phyloP scores from a whole-genome alignment of 1,140 invertebrate species.

The Drosophila auraria region DNA sequence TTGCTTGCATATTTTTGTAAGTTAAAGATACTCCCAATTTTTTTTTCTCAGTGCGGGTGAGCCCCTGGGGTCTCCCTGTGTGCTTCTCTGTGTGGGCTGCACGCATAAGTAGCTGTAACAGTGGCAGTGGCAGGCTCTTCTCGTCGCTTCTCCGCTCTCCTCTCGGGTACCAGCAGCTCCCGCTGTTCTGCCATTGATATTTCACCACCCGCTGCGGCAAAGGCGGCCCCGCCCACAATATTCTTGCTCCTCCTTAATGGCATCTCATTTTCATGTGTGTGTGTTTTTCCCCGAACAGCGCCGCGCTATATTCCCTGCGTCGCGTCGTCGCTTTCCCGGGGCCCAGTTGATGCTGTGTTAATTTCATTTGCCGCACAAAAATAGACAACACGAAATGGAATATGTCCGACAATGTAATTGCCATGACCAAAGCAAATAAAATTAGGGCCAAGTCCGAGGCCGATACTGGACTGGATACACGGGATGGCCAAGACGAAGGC shows the following conservation, averaged over 20 bases:
- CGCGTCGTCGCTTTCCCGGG: conserved; percentile 3
- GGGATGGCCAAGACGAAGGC: conserved; percentile 27
- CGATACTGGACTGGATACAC: neutral
- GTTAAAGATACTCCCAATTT: no score
- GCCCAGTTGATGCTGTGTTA: conserved; percentile 68
- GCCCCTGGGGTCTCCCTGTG: conserved; percentile 19
- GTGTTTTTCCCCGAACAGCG: conserved; percentile 2
- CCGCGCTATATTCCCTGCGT: neutral
- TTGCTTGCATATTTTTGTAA: no score
- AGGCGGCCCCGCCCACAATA: conserved; percentile 5
- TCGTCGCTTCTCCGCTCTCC: neutral
- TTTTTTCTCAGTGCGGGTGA: neutral
- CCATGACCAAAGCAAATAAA: conserved; percentile 56
- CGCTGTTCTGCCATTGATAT: conserved; percentile 59
- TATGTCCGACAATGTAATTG: conserved; percentile 48
- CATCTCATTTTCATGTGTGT: conserved; percentile 46
- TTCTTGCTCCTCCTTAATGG: conserved; percentile 26
- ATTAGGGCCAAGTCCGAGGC: conserved; percentile 49
- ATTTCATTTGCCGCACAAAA: conserved; percentile 75
- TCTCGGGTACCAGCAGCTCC: conserved; percentile 24
- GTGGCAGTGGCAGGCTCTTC: conserved; percentile 15
- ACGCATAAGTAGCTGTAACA: conserved; percentile 40
- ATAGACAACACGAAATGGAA: conserved; percentile 66
- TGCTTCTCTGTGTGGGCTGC: conserved; percentile 32
- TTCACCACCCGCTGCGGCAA: conserved; percentile 32